Conservation (phyloP, 2,113 vertebrate genomes). For the Sialia sialis region DNA sequence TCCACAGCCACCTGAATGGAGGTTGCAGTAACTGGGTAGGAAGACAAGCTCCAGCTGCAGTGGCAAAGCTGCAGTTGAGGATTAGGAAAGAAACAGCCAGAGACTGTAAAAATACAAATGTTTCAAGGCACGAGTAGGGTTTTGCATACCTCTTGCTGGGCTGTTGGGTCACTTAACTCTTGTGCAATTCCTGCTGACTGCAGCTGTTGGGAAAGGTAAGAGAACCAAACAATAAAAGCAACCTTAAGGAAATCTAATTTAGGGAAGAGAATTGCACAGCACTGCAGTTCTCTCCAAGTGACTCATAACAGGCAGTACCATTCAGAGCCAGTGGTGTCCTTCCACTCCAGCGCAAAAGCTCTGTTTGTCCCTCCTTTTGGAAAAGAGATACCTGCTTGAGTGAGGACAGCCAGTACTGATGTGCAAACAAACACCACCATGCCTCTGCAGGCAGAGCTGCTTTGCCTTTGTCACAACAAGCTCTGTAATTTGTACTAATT, state of each 20-base stretch:
- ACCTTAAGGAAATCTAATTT: slow-evolving; percentile 16
- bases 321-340: background rate
- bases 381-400: background rate
- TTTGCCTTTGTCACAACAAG: background rate
- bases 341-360: background rate
- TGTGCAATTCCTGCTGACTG: slow-evolving; percentile 17
- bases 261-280: background rate
- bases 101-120: slow-evolving; percentile 13
- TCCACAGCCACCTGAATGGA: background rate
- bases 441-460: background rate
- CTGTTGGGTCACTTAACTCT: background rate
- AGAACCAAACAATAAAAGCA: background rate
- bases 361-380: background rate
- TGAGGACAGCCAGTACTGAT: background rate
- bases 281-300: background rate
- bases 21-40: background rate
- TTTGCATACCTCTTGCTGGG: background rate
- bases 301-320: background rate
- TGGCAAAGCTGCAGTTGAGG: background rate
- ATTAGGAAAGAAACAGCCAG: background rate
- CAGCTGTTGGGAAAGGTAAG: slow-evolving; percentile 26
- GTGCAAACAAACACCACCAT: background rate
- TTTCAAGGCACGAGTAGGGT: background rate
- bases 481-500: background rate
- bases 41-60: background rate